A percentile compares a stretch with the other conserved stretches of the same genome.
These are phyloP conservation scores for Lipotes vexillifer DNA, from an alignment of 2,113 vertebrate species.

Conservation along the genomic window DNA sequence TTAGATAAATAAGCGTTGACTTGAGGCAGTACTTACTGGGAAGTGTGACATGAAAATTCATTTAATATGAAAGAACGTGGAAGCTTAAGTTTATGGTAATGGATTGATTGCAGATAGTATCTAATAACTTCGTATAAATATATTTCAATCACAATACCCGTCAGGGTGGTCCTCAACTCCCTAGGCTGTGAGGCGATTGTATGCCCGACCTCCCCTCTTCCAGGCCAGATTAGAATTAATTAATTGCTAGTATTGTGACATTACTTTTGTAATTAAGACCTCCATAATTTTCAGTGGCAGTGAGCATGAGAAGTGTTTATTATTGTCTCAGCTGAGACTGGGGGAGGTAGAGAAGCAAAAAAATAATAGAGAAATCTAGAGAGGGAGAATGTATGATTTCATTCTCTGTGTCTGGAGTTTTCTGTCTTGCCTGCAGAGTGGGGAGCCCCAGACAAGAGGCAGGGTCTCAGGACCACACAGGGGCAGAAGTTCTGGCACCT, in stretches of 20 bases:
- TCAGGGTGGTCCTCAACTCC: conserved; percentile 34
- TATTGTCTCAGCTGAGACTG: conserved; percentile 50
- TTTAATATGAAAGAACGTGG: conserved; percentile 82
- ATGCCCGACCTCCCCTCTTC: conserved; percentile 41
- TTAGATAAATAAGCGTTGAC: conserved; percentile 85
- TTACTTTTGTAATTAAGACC: conserved; percentile 43
- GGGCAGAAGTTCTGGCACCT: background rate
- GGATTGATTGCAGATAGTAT: conserved; percentile 77
- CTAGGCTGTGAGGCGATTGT: background rate
- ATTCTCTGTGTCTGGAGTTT: background rate
- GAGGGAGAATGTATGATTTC: background rate
- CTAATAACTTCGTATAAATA: conserved; percentile 77
- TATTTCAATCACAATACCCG: conserved; percentile 50
- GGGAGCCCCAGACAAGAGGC: background rate
- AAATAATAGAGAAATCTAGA: background rate
- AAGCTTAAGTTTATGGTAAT: conserved; percentile 83
- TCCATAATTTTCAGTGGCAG: background rate
- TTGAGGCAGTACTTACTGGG: conserved; percentile 82
- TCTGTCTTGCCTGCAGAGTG: background rate
- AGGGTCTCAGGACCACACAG: background rate
- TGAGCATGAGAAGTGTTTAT: conserved; percentile 43
- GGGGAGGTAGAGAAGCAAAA: background rate
- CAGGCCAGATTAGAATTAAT: conserved; percentile 36
- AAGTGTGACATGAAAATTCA: conserved; percentile 83
- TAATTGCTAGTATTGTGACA: conserved; percentile 51